Conservation (phyloP, 2,888 invertebrate genomes). For the Euproctis similis region DNA sequence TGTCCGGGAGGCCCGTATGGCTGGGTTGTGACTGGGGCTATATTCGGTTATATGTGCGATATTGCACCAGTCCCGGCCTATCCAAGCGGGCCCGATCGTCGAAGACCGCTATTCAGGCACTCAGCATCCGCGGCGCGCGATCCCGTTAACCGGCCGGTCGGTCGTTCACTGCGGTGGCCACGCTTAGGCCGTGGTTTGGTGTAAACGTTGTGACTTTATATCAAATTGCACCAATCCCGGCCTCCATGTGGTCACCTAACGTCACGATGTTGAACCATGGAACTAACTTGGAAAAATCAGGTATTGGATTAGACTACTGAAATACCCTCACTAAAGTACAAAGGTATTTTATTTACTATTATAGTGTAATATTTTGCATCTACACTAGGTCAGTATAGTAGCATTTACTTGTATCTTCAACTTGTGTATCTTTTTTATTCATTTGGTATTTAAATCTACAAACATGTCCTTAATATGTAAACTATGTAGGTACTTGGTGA, state of each 20-base stretch:
- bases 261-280: conserved; percentile 12
- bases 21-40: conserved; percentile 72
- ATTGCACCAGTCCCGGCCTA: conserved; percentile 78
- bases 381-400: conserved; percentile 13
- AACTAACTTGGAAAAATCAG: conserved; percentile 25
- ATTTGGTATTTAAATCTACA: too few species aligned
- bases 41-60: conserved; percentile 67
- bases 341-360: too few species aligned
- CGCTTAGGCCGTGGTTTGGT: conserved; percentile 74
- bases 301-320: conserved; percentile 23
- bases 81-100: conserved; percentile 69
- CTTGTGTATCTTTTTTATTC: neutral
- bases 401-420: neutral
- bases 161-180: conserved; percentile 72
- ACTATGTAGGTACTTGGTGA: neutral
- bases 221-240: conserved; percentile 77
- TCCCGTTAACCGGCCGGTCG: conserved; percentile 68
- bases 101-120: conserved; percentile 60
- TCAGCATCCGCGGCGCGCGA: conserved; percentile 70
- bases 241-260: conserved; percentile 66
- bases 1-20: conserved; percentile 69
- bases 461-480: neutral
- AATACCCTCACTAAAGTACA: conserved; percentile 15
- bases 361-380: conserved; percentile 5
- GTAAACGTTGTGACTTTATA: conserved; percentile 67